Evolutionary conservation across 2,113 vertebrate species (phyloP).

Genomic region (Saimiri boliviensis): DNA sequence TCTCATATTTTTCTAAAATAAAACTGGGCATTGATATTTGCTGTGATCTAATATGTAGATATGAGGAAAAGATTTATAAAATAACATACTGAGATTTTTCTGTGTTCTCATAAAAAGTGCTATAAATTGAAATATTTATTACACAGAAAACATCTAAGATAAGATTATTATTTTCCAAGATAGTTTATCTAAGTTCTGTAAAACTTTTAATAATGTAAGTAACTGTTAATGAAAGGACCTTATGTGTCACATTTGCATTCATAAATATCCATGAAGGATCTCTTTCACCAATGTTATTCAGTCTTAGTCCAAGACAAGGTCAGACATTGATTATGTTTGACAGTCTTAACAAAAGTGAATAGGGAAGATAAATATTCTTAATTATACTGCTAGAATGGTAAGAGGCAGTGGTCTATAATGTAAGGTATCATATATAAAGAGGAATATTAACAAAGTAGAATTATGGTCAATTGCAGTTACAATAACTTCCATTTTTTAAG

Average conservation of each 20-base stretch:
- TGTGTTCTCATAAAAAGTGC: conserved; percentile 38
- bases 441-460: conserved; percentile 10
- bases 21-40: conserved; percentile 63
- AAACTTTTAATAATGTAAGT: conserved; percentile 44
- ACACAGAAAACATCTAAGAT: conserved; percentile 36
- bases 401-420: neutral
- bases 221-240: conserved; percentile 57
- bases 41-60: conserved; percentile 59
- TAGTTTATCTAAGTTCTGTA: conserved; percentile 44
- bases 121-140: conserved; percentile 24
- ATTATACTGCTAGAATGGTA: conserved; percentile 37
- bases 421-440: neutral
- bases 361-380: conserved; percentile 47
- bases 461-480: neutral
- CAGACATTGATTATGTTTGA: conserved; percentile 55
- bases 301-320: conserved; percentile 40
- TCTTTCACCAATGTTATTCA: conserved; percentile 56
- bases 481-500: conserved; percentile 4
- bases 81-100: conserved; percentile 18
- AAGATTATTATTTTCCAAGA: conserved; percentile 37
- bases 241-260: conserved; percentile 63
- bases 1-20: conserved; percentile 62
- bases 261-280: conserved; percentile 66
- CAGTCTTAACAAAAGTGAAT: conserved; percentile 54
- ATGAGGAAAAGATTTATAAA: conserved; percentile 56